Evolutionary conservation across 2,797 vertebrate species (phyloP).

Genomic region (Arctocebus calabarensis): DNA sequence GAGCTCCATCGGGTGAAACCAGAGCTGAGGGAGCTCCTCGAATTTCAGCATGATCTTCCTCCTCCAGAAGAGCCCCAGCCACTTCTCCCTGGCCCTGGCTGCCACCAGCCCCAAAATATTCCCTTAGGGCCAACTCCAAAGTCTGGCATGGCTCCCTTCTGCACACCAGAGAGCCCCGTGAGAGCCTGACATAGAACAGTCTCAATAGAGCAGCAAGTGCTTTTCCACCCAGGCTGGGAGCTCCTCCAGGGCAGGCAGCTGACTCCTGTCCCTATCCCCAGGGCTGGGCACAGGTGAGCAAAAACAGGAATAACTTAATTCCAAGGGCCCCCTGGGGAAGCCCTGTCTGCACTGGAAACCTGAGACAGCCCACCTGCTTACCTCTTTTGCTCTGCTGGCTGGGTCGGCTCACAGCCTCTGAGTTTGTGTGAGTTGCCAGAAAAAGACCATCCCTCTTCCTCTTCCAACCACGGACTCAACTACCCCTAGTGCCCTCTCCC

Average conservation of each 20-base stretch:
- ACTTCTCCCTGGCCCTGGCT: background rate
- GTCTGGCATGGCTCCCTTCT: background rate
- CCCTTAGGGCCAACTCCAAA: background rate
- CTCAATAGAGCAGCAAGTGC: background rate
- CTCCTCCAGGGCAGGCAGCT: background rate
- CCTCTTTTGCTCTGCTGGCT: background rate
- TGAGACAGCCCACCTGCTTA: background rate
- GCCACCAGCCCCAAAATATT: background rate
- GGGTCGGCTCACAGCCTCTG: background rate
- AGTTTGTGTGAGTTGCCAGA: background rate
- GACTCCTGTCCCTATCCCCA: conserved; percentile 30
- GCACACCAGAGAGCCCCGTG: background rate
- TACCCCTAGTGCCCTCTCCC: background rate
- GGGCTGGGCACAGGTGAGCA: conserved; percentile 50
- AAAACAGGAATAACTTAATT: conserved; percentile 67
- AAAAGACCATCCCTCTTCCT: background rate
- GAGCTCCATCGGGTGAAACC: background rate
- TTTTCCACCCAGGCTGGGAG: background rate
- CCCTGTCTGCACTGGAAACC: background rate
- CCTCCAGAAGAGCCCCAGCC: background rate
- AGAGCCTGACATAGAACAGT: background rate
- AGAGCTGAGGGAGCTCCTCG: background rate
- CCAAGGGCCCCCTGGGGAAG: background rate
- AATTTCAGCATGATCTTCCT: background rate
- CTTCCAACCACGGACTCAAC: too few relatives aligned